Base-by-base conservation (phyloP, 2,113 vertebrate species). In the Tachysurus vachellii region DNA sequence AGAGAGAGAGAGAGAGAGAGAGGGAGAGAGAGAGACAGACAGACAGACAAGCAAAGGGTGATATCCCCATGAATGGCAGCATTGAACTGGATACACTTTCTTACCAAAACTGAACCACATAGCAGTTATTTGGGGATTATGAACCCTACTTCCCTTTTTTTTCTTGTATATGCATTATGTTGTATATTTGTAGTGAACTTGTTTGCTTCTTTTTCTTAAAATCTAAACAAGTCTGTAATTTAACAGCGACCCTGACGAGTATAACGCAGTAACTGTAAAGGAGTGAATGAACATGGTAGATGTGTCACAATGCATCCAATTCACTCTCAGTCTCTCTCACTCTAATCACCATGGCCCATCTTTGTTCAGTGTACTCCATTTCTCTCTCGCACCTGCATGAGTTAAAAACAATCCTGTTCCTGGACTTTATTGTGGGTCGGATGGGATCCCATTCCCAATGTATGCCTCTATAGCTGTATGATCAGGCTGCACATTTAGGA, bases 41-140 rank as follows among this genome's bases (percentile, higher is more conserved):
- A 36, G 47, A 50, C 47, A 50, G 47, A 50, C 47, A 50, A 50
- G 87, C 6, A 89, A 56, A 86, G 66, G 76, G 71, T 62, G 80
- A 88, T 92, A 92, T 94, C 91, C 91, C 86, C 89, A 85, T 92
- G 88, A 89, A 91, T 91, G 89, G 89, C 89, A 92, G 92, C 90
- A 93, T 93, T 92, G 89, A 91, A 50, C 57, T 90, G 92, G 91
- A 89, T 85, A 92, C 90, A 91, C 90, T 91, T 91, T 88, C 88
- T 92, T 26, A 89, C 89, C 88, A 87, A 77, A 36, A 76, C 70
- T 80, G 42, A 28, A 84, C 54, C 56, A 75, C 56, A 83, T 44
- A 53, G 36, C 59, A 82, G 64, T 26, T 47, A 12, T 26, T 71
- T 3, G 9, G 62, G 54, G 83, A 36, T 9, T 50, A 73, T 62